Percentiles rank a stretch among this genome's conserved stretches.
Evolutionary conservation across 1,140 invertebrate genomes (phyloP).

Genomic region (Neodiprion pinetum): DNA sequence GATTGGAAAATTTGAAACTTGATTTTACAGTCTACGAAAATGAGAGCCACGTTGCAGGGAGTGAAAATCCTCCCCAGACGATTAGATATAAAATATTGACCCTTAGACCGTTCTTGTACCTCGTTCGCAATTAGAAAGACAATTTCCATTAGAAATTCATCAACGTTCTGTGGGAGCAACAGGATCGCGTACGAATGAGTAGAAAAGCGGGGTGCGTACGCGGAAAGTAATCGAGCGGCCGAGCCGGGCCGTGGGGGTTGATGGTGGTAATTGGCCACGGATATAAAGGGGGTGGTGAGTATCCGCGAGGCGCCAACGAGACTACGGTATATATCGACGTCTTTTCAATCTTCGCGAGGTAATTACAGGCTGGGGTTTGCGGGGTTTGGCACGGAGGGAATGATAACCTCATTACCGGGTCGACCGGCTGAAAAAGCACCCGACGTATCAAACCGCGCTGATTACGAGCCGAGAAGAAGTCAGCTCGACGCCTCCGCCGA

Average conservation of each 20-base stretch:
- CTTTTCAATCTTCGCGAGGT: background rate
- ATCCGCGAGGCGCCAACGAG: background rate
- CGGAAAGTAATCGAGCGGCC: too few species aligned
- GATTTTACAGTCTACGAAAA: too few species aligned
- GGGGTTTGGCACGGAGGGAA: background rate
- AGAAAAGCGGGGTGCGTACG: too few species aligned
- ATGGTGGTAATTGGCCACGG: background rate
- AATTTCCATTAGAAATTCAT: background rate
- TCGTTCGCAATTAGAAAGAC: too few species aligned
- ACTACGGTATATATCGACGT: background rate
- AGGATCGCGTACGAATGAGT: background rate
- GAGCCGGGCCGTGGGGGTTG: background rate
- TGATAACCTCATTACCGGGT: constrained; percentile 1
- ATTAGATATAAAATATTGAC: too few species aligned
- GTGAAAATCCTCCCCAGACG: too few species aligned
- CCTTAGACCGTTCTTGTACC: too few species aligned
- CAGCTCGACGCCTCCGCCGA: background rate
- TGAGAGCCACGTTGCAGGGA: too few species aligned
- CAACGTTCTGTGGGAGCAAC: constrained; percentile 27
- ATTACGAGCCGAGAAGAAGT: too few species aligned
- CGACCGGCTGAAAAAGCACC: background rate
- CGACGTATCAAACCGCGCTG: too few species aligned
- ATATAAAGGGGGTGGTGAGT: background rate
- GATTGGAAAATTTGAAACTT: too few species aligned
- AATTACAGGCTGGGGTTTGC: background rate